These are phyloP conservation scores for Drosophila eohydei DNA, from an alignment of 2,888 invertebrate species.

Conservation along the genomic window DNA sequence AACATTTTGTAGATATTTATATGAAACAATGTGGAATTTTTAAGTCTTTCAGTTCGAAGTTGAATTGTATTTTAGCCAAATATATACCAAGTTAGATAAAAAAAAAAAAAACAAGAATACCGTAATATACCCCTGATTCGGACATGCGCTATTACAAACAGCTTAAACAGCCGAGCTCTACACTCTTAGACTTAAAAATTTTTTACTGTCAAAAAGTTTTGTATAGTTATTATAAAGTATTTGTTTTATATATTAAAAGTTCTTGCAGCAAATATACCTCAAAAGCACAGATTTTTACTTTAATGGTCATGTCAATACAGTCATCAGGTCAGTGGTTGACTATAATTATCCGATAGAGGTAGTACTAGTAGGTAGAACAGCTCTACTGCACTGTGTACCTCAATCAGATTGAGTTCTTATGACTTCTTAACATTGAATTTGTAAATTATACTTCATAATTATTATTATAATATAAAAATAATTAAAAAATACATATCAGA, in stretches of 20 bases:
- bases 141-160: background rate
- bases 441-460: background rate
- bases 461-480: too few species aligned
- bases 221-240: background rate
- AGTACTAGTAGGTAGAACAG: too few species aligned
- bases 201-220: background rate
- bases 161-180: background rate
- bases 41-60: background rate
- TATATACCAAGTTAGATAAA: background rate
- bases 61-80: background rate
- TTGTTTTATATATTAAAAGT: too few species aligned
- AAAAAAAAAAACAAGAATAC: background rate
- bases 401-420: background rate
- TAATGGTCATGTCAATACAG: too few species aligned
- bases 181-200: background rate
- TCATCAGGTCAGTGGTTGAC: too few species aligned
- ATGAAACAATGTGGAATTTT: background rate
- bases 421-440: background rate
- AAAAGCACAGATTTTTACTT: too few species aligned
- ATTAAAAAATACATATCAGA: background rate
- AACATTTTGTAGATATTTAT: background rate
- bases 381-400: too few species aligned
- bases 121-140: background rate
- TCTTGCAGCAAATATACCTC: too few species aligned
- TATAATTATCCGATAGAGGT: too few species aligned